phyloP scores from a whole-genome alignment of 2,113 vertebrate genomes.

The Semicossyphus pulcher region DNA sequence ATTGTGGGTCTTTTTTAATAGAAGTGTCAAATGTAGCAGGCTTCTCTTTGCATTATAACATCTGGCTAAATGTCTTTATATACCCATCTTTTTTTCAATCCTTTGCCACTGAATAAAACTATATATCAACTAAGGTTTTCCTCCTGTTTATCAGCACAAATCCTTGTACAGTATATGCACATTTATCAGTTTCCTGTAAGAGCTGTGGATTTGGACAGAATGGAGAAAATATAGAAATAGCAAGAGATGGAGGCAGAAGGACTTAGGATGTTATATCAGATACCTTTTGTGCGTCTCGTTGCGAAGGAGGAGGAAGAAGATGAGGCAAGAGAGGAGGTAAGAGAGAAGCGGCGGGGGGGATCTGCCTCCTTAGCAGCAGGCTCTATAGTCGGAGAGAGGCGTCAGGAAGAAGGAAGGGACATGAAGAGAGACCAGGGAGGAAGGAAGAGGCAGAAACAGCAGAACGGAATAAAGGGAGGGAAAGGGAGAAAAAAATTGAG shows the following conservation, averaged over 20 bases:
- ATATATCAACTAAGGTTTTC: background rate
- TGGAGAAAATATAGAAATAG: background rate
- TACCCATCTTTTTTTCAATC: background rate
- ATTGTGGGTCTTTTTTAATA: too few species aligned
- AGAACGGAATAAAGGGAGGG: background rate
- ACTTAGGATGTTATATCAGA: slow-evolving; percentile 2
- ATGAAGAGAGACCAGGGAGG: background rate
- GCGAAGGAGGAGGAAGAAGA: slow-evolving; percentile 80
- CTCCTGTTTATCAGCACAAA: background rate
- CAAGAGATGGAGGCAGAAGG: background rate
- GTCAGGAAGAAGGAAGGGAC: background rate
- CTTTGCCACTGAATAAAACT: background rate
- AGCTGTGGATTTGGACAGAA: background rate
- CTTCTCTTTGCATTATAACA: too few species aligned
- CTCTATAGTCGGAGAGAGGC: slow-evolving; percentile 76
- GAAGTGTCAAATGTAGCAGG: too few species aligned
- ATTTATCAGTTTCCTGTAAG: background rate
- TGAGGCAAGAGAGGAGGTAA: slow-evolving; percentile 89
- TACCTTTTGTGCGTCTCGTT: slow-evolving; percentile 90
- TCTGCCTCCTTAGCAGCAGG: slow-evolving; percentile 87
- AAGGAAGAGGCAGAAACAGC: background rate
- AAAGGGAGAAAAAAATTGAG: background rate
- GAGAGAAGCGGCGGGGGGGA: slow-evolving; percentile 90
- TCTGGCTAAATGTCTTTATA: too few species aligned
- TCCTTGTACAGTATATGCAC: too few species aligned